A percentile compares a stretch with the other conserved stretches of the same genome.
Conservation (phyloP, 2,888 invertebrate species). For the Notodonta dromedarius region DNA sequence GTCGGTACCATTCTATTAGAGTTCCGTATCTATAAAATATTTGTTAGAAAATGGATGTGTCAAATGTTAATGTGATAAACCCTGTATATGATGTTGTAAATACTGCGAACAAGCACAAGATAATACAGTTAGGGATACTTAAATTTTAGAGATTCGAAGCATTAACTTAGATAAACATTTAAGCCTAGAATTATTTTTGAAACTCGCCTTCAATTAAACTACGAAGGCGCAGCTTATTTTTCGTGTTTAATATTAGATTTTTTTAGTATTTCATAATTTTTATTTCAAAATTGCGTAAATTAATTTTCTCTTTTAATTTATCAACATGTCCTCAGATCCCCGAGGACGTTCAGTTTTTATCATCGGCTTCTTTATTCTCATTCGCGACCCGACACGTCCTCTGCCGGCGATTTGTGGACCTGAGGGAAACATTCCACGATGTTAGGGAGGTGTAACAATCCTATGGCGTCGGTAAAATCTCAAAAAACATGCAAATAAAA, state of each 20-base stretch:
- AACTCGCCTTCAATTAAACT: no score
- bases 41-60: not conserved
- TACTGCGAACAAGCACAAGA: not conserved
- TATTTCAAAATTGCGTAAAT: not conserved
- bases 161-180: no score
- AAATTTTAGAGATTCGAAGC: no score
- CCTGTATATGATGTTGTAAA: no score
- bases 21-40: not conserved
- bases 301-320: not conserved
- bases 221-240: no score
- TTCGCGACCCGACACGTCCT: slow-evolving; percentile 2
- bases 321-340: not conserved
- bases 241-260: not conserved
- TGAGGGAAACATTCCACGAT: not conserved
- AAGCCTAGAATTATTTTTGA: no score
- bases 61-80: not conserved
- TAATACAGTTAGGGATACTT: no score
- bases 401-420: not conserved
- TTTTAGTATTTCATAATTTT: not conserved
- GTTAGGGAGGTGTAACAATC: not conserved
- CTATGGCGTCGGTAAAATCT: not conserved
- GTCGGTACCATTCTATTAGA: not conserved
- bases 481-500: no score
- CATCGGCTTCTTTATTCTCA: not conserved
- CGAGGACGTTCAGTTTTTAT: not conserved